Base-by-base conservation (phyloP, 2,113 vertebrate genomes). In the Lathamus discolor region DNA sequence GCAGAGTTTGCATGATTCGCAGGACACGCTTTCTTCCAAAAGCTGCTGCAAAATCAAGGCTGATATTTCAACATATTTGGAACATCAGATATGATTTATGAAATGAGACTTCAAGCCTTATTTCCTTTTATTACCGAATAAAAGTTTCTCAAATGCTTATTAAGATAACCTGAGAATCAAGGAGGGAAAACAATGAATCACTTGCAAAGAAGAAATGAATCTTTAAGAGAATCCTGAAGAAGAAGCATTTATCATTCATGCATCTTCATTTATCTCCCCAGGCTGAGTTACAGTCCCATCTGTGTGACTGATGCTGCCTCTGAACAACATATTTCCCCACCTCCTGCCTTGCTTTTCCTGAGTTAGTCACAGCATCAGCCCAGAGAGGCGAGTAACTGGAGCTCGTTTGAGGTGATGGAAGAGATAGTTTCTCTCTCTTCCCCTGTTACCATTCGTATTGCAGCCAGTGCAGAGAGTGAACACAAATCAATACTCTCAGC, bases 171-270 rank as follows among this genome's bases (percentile, higher is more conserved):
- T 90, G 83, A 95, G 80, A 94, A 95, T 95, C 63, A 76, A 88
- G 83, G 90, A 88, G 63, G 41, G 96, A 96, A 96, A 97, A 87
- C 72, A 97, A 95, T 96, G 88, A 97, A 92, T 97, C 95, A 94
- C 84, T 93, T 1, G 0, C 76, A 82, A 96, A 92, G 75, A 92
- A 92, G 84, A 96, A 97, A 95, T 82, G 24, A 91, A 92, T 97
- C n/a, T 90, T 78, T 33, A 92, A 66, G 77, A 95, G 49, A 93
- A 95, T 87, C 68, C 52, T 90, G 87, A 92, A 67, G 92, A 96
- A 88, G 49, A 84, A 83, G 27, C 70, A 94, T 96, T 98, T 92
- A 82, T 96, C 95, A 91, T 92, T 94, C 72, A 82, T 55, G 35
- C 31, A 72, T 87, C 54, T 94, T 95, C 79, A 91, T 93, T 96